phyloP scores from a whole-genome alignment of 2,113 vertebrate genomes.

The Motacilla tschutschensis region DNA sequence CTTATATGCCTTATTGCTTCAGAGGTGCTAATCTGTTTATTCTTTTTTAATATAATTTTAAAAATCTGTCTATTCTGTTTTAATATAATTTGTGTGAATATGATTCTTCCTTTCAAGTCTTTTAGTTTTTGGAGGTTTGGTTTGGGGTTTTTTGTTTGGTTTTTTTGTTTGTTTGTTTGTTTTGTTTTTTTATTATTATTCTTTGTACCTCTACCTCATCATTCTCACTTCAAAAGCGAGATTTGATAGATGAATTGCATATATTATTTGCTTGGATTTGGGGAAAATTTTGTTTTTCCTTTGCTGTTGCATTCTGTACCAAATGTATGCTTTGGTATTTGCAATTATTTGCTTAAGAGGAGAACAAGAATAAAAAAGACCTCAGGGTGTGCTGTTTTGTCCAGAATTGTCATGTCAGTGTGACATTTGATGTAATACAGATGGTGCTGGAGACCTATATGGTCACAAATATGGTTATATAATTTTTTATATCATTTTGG shows the following conservation, averaged over 20 bases:
- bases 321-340: background rate
- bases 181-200: background rate
- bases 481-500: background rate
- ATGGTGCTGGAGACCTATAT: background rate
- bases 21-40: background rate
- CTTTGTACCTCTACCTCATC: background rate
- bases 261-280: background rate
- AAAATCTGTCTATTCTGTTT: background rate
- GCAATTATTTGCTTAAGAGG: background rate
- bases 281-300: background rate
- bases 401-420: background rate
- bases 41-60: background rate
- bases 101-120: background rate
- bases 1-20: background rate
- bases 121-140: accelerated
- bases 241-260: background rate
- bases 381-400: accelerated
- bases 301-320: background rate
- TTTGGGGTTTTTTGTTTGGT: too few relatives aligned
- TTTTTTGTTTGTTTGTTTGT: too few relatives aligned
- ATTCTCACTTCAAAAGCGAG: background rate
- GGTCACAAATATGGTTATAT: background rate
- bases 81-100: background rate
- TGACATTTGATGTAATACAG: background rate
- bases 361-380: background rate